These are phyloP conservation scores for Paralichthys olivaceus DNA, from an alignment of 2,113 vertebrate genomes.

Conservation along the genomic window DNA sequence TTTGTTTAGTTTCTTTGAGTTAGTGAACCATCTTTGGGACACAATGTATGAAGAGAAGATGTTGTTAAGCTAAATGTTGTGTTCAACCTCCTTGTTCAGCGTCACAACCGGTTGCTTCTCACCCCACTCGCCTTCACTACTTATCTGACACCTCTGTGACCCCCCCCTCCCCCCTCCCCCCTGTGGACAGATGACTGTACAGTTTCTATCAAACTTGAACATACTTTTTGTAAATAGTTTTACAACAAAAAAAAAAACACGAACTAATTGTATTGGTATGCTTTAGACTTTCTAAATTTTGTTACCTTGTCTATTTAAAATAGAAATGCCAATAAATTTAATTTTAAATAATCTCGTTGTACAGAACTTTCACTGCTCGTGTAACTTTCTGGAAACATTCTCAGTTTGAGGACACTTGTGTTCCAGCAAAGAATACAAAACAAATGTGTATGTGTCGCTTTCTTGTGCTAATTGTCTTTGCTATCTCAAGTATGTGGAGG, in stretches of 20 bases:
- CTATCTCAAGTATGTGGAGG: constrained; percentile 75
- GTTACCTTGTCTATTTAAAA: constrained; percentile 76
- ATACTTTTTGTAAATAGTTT: constrained; percentile 84
- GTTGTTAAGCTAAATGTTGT: constrained; percentile 56
- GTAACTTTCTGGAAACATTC: not conserved
- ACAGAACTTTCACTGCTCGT: not conserved
- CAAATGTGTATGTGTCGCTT: constrained; percentile 13
- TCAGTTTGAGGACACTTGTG: not conserved
- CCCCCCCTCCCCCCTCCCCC: constrained; percentile 14
- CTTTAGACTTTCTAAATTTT: constrained; percentile 76
- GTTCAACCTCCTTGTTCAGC: constrained; percentile 67
- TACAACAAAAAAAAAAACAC: constrained; percentile 60
- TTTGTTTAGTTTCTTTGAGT: constrained; percentile 56
- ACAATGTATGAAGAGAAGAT: constrained; percentile 82
- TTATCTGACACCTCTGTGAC: constrained; percentile 34
- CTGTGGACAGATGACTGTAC: constrained; percentile 80
- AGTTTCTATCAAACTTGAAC: constrained; percentile 79
- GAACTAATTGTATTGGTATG: constrained; percentile 76
- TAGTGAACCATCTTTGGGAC: constrained; percentile 50
- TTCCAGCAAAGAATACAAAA: constrained; percentile 59
- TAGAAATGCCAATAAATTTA: constrained; percentile 81
- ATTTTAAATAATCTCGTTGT: constrained; percentile 64
- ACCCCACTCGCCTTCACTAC: constrained; percentile 37
- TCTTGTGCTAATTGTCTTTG: constrained; percentile 53
- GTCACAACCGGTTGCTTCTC: constrained; percentile 43